phyloP scores from a whole-genome alignment of 2,113 vertebrate genomes.

The Caranx melampygus region DNA sequence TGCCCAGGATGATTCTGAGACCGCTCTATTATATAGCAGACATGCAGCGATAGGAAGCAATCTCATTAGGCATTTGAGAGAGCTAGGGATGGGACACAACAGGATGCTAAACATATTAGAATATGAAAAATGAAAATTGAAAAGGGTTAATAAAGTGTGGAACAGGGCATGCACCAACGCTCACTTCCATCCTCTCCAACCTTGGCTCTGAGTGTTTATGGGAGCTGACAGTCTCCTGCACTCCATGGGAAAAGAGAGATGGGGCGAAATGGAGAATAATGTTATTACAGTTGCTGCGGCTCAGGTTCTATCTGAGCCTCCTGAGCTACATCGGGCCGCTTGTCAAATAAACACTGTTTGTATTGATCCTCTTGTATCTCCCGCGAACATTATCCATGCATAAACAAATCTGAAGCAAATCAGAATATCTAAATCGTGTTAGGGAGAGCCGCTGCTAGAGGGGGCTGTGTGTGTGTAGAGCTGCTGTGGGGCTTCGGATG shows the following conservation, averaged over 20 bases:
- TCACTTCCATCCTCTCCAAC: constrained; percentile 19
- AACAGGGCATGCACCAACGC: constrained; percentile 1
- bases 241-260: background rate
- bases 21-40: constrained; percentile 35
- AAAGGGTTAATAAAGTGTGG: constrained; percentile 65
- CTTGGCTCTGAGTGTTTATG: constrained; percentile 32
- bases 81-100: constrained; percentile 34
- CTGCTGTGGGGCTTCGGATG: background rate
- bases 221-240: constrained; percentile 24
- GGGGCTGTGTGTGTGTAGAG: background rate
- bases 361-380: constrained; percentile 38
- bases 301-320: constrained; percentile 24
- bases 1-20: constrained; percentile 23
- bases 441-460: background rate
- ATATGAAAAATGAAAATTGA: constrained; percentile 53
- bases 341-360: constrained; percentile 46
- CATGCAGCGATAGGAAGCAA: constrained; percentile 27
- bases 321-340: constrained; percentile 6
- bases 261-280: constrained; percentile 35
- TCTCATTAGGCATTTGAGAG: constrained; percentile 47
- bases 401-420: constrained; percentile 48
- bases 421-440: constrained; percentile 27
- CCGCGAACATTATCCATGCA: constrained; percentile 15
- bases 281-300: constrained; percentile 32
- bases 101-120: constrained; percentile 42